These are phyloP conservation scores for Siniperca obscura DNA, from an alignment of 2,797 vertebrate species.

Conservation along the genomic window DNA sequence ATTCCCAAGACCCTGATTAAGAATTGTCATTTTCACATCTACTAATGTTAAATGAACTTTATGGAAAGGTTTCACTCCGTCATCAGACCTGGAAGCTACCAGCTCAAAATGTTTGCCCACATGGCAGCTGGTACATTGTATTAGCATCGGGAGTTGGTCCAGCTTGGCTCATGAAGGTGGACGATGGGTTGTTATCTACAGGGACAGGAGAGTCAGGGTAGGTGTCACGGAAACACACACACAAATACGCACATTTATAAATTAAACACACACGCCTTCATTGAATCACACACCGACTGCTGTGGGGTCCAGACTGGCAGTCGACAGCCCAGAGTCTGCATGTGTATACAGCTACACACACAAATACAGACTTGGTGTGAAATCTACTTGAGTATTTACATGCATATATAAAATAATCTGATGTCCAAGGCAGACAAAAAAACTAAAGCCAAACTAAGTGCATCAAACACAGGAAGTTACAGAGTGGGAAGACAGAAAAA, in stretches of 20 bases:
- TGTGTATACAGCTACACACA: neutral
- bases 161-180: conserved; percentile 70
- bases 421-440: conserved; percentile 13
- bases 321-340: conserved; percentile 14
- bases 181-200: conserved; percentile 73
- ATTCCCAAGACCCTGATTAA: neutral
- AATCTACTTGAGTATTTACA: conserved; percentile 17
- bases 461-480: conserved; percentile 15
- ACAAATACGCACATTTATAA: conserved; percentile 22
- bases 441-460: conserved; percentile 23
- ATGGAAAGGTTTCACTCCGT: conserved; percentile 25
- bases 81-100: conserved; percentile 44
- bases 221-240: conserved; percentile 42
- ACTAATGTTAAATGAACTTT: neutral
- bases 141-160: conserved; percentile 67
- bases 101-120: conserved; percentile 60
- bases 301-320: conserved; percentile 23
- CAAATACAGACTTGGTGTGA: neutral
- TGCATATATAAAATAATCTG: neutral
- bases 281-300: conserved; percentile 16
- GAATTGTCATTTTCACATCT: neutral
- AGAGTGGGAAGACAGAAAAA: conserved; percentile 51
- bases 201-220: conserved; percentile 65
- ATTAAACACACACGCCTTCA: conserved; percentile 46
- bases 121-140: conserved; percentile 62